Base-by-base conservation (phyloP, 1,140 invertebrate genomes). In the Tribolium castaneum region DNA sequence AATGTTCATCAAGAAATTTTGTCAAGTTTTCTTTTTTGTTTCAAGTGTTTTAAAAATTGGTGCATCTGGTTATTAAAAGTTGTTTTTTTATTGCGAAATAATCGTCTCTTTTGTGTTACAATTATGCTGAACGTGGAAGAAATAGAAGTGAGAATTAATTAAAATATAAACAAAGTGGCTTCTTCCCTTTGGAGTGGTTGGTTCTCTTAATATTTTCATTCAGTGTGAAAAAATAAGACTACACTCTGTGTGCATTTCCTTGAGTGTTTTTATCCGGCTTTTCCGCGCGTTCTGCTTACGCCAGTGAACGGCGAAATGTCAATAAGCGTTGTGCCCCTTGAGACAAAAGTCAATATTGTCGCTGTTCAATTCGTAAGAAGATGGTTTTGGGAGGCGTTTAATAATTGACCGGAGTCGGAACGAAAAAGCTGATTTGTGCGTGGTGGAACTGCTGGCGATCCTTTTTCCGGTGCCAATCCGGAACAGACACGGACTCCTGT, bases 401-500 rank as follows among this genome's bases (percentile, higher is more conserved):
- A 59, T 66, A 66, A 66, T 66, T 59, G 54, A 59, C 54, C 54
- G 54, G 16, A 25, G 9, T 25, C 9, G 22, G 7, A 52, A 7
- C 1, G n/a, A 30, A 35, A 35, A 35, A 66, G 9, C 9, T 25
- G 56, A 54, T 19, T 19, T 59, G 59, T 35, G n/a, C 71, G 35
- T 76, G 82, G 80, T 82, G 82, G 82, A 82, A 83, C 56, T 34
- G 56, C 30, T 25, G 25, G 39, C 14, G 35, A 34, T 71, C 59
- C 39, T 34, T 35, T 13, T 78, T 66, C 73, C 71, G 59, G 77
- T 81, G 78, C 79, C 83, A 83, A 81, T 84, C 81, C 80, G 77
- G 76, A 79, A 82, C 81, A 75, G 80, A 82, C 81, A 86, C 83
- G 84, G 85, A 85, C 83, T 86, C 80, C 84, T 85, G 84, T 84